phyloP scores from a whole-genome alignment of 2,888 invertebrate genomes.

The Phorcus lineatus region DNA sequence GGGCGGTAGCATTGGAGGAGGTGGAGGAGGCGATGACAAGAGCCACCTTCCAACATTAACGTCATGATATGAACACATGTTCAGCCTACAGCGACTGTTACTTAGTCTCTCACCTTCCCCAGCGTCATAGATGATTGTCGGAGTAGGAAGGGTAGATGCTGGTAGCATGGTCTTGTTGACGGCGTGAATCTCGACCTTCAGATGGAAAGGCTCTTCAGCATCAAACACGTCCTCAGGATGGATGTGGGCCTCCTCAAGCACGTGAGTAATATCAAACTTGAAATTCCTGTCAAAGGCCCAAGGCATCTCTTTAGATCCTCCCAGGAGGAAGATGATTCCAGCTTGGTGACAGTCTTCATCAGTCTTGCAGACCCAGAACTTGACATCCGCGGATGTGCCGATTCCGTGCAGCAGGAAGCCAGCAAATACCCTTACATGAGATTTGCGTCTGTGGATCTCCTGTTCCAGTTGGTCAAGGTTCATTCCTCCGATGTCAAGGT shows the following conservation, averaged over 20 bases:
- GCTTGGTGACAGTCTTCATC: constrained; percentile 12
- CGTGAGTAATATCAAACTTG: constrained; percentile 34
- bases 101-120: constrained; percentile 32
- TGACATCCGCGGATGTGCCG: constrained; percentile 32
- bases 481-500: constrained; percentile 41
- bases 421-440: constrained; percentile 1
- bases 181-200: constrained; percentile 22
- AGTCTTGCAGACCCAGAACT: constrained; percentile 24
- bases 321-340: constrained; percentile 32
- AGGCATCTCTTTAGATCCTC: constrained; percentile 33
- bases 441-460: not conserved
- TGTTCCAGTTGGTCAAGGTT: constrained; percentile 36
- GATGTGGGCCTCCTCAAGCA: not conserved
- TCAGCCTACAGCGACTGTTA: not conserved
- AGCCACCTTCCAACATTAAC: not conserved
- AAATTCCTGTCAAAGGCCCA: constrained; percentile 35
- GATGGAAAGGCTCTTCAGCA: constrained; percentile 1
- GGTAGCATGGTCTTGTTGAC: constrained; percentile 21
- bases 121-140: constrained; percentile 30
- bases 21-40: not conserved
- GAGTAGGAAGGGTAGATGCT: not conserved
- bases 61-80: not conserved
- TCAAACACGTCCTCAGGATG: constrained; percentile 28
- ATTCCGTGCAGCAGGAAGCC: constrained; percentile 36
- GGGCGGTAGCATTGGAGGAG: not conserved